A percentile compares a stretch with the other conserved stretches of the same genome.
These are phyloP conservation scores for Halisarca cf. caerulea DNA, from an alignment of 37 sponge, comb jelly and placozoan genomes.

Conservation along the genomic window DNA sequence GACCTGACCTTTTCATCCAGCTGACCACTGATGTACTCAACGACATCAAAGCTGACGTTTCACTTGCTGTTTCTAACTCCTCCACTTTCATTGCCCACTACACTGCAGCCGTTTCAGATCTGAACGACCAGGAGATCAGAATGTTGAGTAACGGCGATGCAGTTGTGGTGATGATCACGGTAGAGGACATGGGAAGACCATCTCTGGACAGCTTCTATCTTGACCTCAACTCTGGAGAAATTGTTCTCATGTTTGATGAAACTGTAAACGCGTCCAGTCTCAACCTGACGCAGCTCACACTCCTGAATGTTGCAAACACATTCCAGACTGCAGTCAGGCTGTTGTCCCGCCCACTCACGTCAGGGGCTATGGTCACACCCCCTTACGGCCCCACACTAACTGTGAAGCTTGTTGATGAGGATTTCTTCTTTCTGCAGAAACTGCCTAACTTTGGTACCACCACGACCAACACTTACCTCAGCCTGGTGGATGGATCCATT, in stretches of 20 bases:
- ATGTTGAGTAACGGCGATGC: constrained; percentile 43
- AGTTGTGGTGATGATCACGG: constrained; percentile 38
- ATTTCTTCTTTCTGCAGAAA: constrained; percentile 57
- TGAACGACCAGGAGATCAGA: constrained; percentile 56
- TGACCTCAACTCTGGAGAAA: constrained; percentile 66
- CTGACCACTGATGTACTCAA: constrained; percentile 61
- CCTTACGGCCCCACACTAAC: constrained; percentile 48
- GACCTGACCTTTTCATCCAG: constrained; percentile 47
- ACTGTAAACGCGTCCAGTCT: constrained; percentile 72
- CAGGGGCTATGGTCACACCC: constrained; percentile 33
- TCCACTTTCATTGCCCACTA: constrained; percentile 64
- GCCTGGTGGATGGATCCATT: constrained; percentile 46
- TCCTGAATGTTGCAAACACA: constrained; percentile 54
- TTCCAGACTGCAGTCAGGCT: not conserved
- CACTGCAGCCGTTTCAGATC: constrained; percentile 57
- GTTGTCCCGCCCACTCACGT: constrained; percentile 2
- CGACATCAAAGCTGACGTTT: constrained; percentile 55
- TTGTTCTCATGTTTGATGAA: constrained; percentile 82
- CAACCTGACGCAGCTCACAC: constrained; percentile 38
- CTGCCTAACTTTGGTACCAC: constrained; percentile 29
- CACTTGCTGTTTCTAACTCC: constrained; percentile 45
- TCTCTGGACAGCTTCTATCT: constrained; percentile 46
- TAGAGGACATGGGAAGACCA: constrained; percentile 59
- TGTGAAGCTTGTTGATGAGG: constrained; percentile 36
- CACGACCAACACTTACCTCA: constrained; percentile 67